phyloP scores from a whole-genome alignment of 64 coral and sea anemone species.

The Montipora efflorescens region DNA sequence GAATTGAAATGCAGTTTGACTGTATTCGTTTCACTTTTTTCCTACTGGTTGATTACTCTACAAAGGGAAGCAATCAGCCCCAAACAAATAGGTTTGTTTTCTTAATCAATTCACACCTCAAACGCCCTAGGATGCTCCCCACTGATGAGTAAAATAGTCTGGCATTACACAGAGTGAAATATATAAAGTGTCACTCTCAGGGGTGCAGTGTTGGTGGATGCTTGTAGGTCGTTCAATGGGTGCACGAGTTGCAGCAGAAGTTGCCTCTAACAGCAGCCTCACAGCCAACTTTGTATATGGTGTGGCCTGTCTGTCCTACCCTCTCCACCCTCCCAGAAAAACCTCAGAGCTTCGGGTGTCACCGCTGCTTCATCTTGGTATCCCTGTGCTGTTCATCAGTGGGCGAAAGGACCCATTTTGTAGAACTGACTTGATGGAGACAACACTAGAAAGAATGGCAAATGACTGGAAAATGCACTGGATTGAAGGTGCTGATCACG shows the following conservation, averaged over 20 bases:
- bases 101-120: no score
- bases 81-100: no score
- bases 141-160: no score
- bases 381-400: constrained; percentile 96
- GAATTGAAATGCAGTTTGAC: no score
- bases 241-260: constrained; percentile 93
- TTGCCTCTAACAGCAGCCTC: constrained; percentile 79
- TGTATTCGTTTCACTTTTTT: no score
- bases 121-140: no score
- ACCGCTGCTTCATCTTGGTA: constrained; percentile 85
- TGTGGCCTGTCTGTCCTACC: constrained; percentile 94
- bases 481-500: constrained; percentile 89
- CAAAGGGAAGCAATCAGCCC: no score
- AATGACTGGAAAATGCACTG: constrained; percentile 94
- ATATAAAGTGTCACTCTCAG: no score
- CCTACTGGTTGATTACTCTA: no score
- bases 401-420: constrained; percentile 92
- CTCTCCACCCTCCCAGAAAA: constrained; percentile 85
- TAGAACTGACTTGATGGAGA: constrained; percentile 86
- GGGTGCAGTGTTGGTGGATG: neutral
- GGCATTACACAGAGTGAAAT: no score
- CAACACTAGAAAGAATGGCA: constrained; percentile 77
- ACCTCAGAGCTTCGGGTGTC: constrained; percentile 83
- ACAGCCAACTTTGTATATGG: constrained; percentile 93
- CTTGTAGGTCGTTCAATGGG: constrained; percentile 92